Evolutionary conservation across 2,888 invertebrate genomes (phyloP).

Genomic region (Parthenolecanium corni): DNA sequence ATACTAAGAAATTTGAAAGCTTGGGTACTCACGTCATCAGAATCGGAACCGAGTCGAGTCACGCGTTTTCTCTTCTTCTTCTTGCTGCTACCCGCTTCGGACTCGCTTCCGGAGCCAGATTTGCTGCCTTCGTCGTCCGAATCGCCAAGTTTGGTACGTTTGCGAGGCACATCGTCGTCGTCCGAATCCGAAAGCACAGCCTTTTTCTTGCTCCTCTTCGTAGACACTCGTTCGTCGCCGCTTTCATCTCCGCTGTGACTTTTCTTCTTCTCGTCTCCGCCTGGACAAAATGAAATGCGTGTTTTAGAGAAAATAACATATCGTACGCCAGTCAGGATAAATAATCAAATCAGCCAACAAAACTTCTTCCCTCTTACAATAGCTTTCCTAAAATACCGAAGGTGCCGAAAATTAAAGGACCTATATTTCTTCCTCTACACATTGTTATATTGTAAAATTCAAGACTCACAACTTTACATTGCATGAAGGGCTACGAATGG

Average conservation of each 20-base stretch:
- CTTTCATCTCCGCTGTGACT: constrained; percentile 24
- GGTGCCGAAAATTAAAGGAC: too few relatives aligned
- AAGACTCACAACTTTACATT: too few relatives aligned
- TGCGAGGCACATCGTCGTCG: constrained; percentile 40
- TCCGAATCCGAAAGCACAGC: constrained; percentile 49
- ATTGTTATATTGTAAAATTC: too few relatives aligned
- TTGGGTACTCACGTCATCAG: constrained; percentile 9
- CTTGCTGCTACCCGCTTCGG: constrained; percentile 14
- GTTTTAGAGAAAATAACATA: not conserved
- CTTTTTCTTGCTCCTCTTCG: constrained; percentile 38
- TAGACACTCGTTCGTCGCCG: constrained; percentile 31
- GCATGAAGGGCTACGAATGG: too few relatives aligned
- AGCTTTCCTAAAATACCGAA: too few relatives aligned
- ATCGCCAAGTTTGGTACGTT: constrained; percentile 36
- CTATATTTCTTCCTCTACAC: too few relatives aligned
- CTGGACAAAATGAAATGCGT: not conserved
- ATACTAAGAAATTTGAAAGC: too few relatives aligned
- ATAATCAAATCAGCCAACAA: not conserved
- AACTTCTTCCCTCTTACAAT: not conserved
- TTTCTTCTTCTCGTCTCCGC: not conserved
- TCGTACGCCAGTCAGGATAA: not conserved
- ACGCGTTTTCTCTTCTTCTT: constrained; percentile 33
- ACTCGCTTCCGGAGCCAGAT: constrained; percentile 1
- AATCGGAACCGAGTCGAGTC: constrained; percentile 22
- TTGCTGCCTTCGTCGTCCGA: constrained; percentile 30